Conservation (phyloP, 1,140 invertebrate genomes). For the Leucophenga varia region DNA sequence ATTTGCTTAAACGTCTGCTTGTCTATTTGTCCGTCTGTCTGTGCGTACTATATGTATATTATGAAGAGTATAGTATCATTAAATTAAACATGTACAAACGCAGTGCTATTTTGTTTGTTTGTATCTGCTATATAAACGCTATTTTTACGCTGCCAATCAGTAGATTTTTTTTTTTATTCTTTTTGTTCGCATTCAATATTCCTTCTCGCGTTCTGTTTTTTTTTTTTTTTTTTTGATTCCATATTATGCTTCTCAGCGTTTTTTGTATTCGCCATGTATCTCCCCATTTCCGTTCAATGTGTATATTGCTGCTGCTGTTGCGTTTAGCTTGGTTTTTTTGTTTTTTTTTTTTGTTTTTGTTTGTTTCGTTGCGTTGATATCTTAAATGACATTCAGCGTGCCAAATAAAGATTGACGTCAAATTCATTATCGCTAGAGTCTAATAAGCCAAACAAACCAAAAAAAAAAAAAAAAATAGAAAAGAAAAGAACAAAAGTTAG, state of each 20-base stretch:
- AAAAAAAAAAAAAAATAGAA: slow-evolving; percentile 5
- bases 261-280: too few relatives aligned
- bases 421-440: slow-evolving; percentile 34
- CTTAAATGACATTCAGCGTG: slow-evolving; percentile 34
- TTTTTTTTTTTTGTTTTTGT: neutral
- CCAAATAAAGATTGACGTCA: slow-evolving; percentile 45
- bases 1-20: too few relatives aligned
- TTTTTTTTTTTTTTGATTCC: slow-evolving; percentile 2
- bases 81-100: slow-evolving; percentile 34
- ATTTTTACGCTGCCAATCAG: too few relatives aligned
- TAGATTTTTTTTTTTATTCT: slow-evolving; percentile 28
- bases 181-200: slow-evolving; percentile 32
- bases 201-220: neutral
- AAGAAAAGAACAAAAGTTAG: slow-evolving; percentile 1
- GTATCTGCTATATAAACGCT: neutral
- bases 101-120: too few relatives aligned
- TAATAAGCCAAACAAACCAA: neutral
- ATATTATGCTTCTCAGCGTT: neutral
- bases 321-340: too few relatives aligned
- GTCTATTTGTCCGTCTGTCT: slow-evolving; percentile 13
- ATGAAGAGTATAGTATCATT: slow-evolving; percentile 14
- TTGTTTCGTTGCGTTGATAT: slow-evolving; percentile 25
- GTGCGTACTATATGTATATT: neutral
- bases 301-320: too few relatives aligned
- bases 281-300: too few relatives aligned